Evolutionary conservation across 2,888 invertebrate species (phyloP), one percentile per base, ranked within the genome.

Genomic region (Volucella inflata): DNA sequence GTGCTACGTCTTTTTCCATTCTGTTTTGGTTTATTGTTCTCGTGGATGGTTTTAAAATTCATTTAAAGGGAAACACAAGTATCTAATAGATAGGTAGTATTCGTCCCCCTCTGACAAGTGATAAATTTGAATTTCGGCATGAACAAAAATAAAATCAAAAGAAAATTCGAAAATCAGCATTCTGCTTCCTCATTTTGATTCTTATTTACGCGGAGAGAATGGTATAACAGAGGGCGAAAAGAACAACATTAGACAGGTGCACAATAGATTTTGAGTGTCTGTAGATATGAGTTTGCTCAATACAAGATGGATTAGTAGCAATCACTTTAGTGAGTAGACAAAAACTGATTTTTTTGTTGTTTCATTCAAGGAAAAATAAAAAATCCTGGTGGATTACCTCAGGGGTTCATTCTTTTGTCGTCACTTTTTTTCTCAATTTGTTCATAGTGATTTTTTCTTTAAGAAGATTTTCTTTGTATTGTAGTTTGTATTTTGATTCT

Each of bases 71-170:
- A 46, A 30, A 30, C 6, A 44, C 30, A 30, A 62, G 60, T 36
- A 68, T 68, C 68, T 68, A 55, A 55, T 68, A 55, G 68, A 55
- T 68, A 30, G 46, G 36, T 68, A 68, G 55, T 55, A 55, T 55
- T 68, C 44, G 55, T 30, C n/a, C 11, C 17, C 46, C 44, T 68
- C 68, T 42, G 55, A 62, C n/a, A 40, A 59, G 17, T 53, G 30
- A 55, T 68, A 68, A 68, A 68, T 68, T 16, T 40, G 21, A 40
- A 42, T 42, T 16, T 65, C 11, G 44, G 6, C 16, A 14, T 50
- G 17, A 42, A 9, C 16, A 17, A n/a, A 11, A 40, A 21, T 1
- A 30, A 38, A 30, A 21, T 8, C 10, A 8, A 38, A 8, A 57
- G 3, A 57, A 2, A 16, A 40, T 21, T 36, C n/a, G 21, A 8